Base-by-base conservation (phyloP, 1,140 invertebrate genomes). In the Musca domestica region DNA sequence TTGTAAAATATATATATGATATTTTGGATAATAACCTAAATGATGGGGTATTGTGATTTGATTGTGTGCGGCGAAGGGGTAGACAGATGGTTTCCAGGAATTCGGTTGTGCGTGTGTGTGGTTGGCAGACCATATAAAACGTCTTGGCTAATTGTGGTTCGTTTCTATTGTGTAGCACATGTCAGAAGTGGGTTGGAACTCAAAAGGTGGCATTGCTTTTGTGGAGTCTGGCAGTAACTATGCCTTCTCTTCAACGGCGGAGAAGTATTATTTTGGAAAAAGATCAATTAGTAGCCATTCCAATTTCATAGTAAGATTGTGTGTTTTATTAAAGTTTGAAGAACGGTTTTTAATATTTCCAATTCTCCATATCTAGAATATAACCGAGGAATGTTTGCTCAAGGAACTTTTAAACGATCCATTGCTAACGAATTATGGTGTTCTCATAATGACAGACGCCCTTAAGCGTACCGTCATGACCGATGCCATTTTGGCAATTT, bases 341-440 rank as follows among this genome's bases (percentile, higher is more conserved):
- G 22, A 58, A 68, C n/a, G 10, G 10, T 41, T 2, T 41, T 9
- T 41, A 41, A 61, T 71, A 9, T 72, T 12, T 41, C 4, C 34
- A 30, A 30, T 30, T 30, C 27, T 30, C 27, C 27, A 30, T 30
- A 30, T 41, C 5, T 80, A 95, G 90, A 98, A 93, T 76, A 90
- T 99, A 87, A 99, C 98, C 0, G 96, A 98, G 85, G 98, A 96
- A 3, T 93, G 98, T 71, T 81, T 99, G 10, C 84, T 99, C 6
- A 83, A 95, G 47, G 96, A 99, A 85, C 94, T 99, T 87, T 95
- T 99, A 87, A 87, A 88, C 2, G 96, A 98, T 84, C 97, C 97
- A 0, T 82, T 99, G 15, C 84, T 99, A 1, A 90, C 90, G 70
- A 89, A 91, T 70, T 99, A 98, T 80, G 91, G 89, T 47, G 91